These are phyloP conservation scores for Istiophorus platypterus DNA, from an alignment of 2,113 vertebrate genomes.

Conservation along the genomic window DNA sequence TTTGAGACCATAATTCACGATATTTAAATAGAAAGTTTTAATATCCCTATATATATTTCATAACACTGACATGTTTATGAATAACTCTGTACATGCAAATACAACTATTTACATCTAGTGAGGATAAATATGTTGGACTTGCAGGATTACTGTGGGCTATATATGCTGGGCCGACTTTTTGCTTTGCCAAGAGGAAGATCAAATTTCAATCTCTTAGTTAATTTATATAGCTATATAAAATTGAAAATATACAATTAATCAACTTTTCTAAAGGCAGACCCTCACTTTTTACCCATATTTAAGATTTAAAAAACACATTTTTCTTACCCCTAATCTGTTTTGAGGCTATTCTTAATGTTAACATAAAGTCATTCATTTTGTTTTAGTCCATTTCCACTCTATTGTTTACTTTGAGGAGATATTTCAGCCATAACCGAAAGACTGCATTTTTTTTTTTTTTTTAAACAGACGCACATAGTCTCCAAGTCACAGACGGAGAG, in stretches of 20 bases:
- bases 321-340: background rate
- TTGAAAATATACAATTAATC: conserved; percentile 17
- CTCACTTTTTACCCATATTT: background rate
- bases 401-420: conserved; percentile 4
- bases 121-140: conserved; percentile 82
- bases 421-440: background rate
- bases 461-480: background rate
- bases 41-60: conserved; percentile 95
- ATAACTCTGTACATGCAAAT: conserved; percentile 95
- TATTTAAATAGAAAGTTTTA: conserved; percentile 99
- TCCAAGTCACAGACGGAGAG: background rate
- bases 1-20: conserved; percentile 94
- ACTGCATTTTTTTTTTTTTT: background rate
- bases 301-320: background rate
- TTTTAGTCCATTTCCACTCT: background rate
- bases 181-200: background rate
- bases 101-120: conserved; percentile 93
- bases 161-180: conserved; percentile 27
- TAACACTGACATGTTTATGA: conserved; percentile 96
- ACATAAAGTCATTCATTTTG: conserved; percentile 11
- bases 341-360: background rate
- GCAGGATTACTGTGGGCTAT: conserved; percentile 29
- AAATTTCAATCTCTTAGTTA: background rate
- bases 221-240: conserved; percentile 6
- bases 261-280: background rate